Evolutionary conservation across 2,888 invertebrate species (phyloP), one percentile per base, ranked within the genome.

Genomic region (Theretra japonica): DNA sequence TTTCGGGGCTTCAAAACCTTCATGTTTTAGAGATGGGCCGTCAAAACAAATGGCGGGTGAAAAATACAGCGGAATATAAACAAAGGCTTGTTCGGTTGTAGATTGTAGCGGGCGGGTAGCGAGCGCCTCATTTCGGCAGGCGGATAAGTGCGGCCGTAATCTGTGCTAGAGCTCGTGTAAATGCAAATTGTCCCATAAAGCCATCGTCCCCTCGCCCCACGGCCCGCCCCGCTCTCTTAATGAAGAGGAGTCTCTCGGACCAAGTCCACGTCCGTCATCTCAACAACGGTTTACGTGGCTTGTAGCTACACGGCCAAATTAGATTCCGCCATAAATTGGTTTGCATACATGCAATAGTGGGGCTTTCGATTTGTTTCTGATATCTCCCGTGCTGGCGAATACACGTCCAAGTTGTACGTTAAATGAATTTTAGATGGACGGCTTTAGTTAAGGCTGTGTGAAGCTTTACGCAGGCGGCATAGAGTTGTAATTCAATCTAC

Each of bases 101-200:
- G 65, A 41, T 65, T 65, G 65, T 85, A 82, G 86, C 79, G 79
- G 81, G 81, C 80, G 85, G 83, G 85, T 78, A 84, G 87, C 80
- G 85, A 84, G 85, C 82, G 83, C 81, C 88, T 92, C 90, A 90
- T 93, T 94, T 92, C 88, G 88, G 86, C 88, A 88, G 90, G 88
- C 84, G 93, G 92, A 91, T 93, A 93, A 94, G 91, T 91, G 89
- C 92, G 90, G 87, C 86, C 89, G 92, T 94, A 94, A 94, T 94
- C 93, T 92, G 90, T 90, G 91, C 91, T 87, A 84, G 87, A 88
- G 91, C 91, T 92, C 93, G 93, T 94, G 94, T 94, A 94, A 94
- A 94, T 94, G 94, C 93, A 94, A 94, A 94, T 94, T 89, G 93
- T 92, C 89, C 92, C 89, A 93, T 94, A 94, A 94, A 92, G 92